These are phyloP conservation scores for Triops cancriformis DNA, from an alignment of 1,140 invertebrate species.

Conservation along the genomic window DNA sequence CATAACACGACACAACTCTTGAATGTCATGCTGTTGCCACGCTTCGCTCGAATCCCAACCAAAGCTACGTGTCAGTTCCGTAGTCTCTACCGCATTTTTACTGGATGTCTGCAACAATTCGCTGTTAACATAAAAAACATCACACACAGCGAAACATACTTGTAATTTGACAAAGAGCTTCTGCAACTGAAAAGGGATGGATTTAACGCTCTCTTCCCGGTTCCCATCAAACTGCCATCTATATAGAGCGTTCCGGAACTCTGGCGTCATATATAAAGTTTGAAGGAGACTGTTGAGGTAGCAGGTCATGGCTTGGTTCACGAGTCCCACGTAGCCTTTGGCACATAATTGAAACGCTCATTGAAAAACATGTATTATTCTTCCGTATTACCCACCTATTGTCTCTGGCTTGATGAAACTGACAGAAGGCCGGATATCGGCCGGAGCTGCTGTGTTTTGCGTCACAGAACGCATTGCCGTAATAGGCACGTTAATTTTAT, in stretches of 20 bases:
- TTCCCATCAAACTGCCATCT: conserved; percentile 70
- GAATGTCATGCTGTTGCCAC: conserved; percentile 89
- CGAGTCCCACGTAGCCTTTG: conserved; percentile 68
- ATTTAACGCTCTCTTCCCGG: conserved; percentile 53
- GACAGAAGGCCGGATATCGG: background rate
- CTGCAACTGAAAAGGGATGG: conserved; percentile 80
- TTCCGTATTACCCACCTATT: background rate
- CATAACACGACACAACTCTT: conserved; percentile 84
- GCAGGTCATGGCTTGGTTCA: conserved; percentile 92
- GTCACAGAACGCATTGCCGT: background rate
- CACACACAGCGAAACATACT: conserved; percentile 41
- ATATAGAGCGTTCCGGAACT: conserved; percentile 84
- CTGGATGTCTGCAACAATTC: conserved; percentile 53
- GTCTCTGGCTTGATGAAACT: background rate
- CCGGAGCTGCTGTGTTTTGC: background rate
- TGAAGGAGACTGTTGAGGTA: conserved; percentile 86
- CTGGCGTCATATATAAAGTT: conserved; percentile 88
- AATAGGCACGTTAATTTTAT: background rate
- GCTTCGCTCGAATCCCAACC: conserved; percentile 85
- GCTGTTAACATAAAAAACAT: background rate
- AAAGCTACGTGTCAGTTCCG: conserved; percentile 78
- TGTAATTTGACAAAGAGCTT: conserved; percentile 80
- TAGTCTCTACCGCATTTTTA: conserved; percentile 70
- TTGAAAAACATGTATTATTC: background rate
- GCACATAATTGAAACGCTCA: conserved; percentile 1